These are phyloP conservation scores for Antheraea yamamai DNA, from an alignment of 2,888 invertebrate species.

Conservation along the genomic window DNA sequence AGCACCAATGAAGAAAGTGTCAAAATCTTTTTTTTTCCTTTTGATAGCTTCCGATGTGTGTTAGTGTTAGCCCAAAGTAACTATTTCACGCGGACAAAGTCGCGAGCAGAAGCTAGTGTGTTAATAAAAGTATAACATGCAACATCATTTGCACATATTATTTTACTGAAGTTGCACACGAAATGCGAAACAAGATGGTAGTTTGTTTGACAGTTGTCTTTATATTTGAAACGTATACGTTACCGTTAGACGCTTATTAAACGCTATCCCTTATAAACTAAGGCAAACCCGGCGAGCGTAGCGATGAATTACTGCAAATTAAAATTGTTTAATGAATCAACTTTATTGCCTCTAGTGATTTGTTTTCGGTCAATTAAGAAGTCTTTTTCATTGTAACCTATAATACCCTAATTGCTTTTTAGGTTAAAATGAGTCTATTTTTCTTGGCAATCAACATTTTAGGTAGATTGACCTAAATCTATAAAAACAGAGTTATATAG, in stretches of 20 bases:
- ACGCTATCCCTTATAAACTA: conserved; percentile 34
- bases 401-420: conserved; percentile 1
- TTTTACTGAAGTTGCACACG: no score
- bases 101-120: no score
- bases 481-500: background rate
- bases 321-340: conserved; percentile 80
- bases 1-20: no score
- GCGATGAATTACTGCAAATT: conserved; percentile 80
- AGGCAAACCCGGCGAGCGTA: conserved; percentile 19
- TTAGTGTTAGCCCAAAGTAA: no score
- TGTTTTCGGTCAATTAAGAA: conserved; percentile 74
- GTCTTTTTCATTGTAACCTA: conserved; percentile 22
- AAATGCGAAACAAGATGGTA: no score
- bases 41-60: no score
- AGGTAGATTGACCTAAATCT: background rate
- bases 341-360: conserved; percentile 71
- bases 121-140: no score
- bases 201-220: no score
- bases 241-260: background rate
- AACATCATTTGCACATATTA: no score
- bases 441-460: background rate
- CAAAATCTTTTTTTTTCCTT: no score
- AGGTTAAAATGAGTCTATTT: background rate
- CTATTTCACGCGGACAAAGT: no score
- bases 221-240: background rate